Percentiles rank a stretch among this genome's conserved stretches.
Evolutionary conservation across 2,888 invertebrate species (phyloP).

Genomic region (Hedya salicella): DNA sequence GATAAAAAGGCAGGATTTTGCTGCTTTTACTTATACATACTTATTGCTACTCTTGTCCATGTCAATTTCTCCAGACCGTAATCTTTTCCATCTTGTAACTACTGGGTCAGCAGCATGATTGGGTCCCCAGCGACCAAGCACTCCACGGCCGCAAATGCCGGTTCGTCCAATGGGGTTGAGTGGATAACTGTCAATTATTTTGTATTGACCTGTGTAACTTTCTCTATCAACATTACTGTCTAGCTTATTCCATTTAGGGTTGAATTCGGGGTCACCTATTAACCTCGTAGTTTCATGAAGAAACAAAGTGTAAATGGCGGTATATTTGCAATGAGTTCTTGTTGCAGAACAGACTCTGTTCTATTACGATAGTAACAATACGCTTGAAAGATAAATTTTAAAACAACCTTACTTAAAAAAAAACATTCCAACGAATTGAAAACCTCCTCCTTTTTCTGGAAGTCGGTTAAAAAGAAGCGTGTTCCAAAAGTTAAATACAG

Average conservation of each 20-base stretch:
- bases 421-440: too few species aligned
- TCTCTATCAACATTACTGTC: slow-evolving; percentile 91
- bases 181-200: slow-evolving; percentile 86
- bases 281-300: too few species aligned
- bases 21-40: slow-evolving; percentile 50
- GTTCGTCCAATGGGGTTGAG: slow-evolving; percentile 97
- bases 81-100: slow-evolving; percentile 94
- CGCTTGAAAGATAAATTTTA: too few species aligned
- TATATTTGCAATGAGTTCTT: too few species aligned
- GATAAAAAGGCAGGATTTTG: too few species aligned
- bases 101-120: slow-evolving; percentile 99
- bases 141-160: slow-evolving; percentile 93
- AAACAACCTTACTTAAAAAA: too few species aligned
- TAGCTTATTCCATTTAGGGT: slow-evolving; percentile 91
- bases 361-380: too few species aligned
- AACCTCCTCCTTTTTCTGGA: too few species aligned
- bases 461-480: too few species aligned
- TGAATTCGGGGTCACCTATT: slow-evolving; percentile 82
- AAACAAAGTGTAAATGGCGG: too few species aligned
- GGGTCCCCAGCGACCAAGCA: slow-evolving; percentile 97
- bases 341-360: too few species aligned
- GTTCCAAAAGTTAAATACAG: too few species aligned
- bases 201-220: slow-evolving; percentile 89
- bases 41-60: slow-evolving; percentile 57
- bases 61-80: slow-evolving; percentile 58